These are phyloP conservation scores for Gavia stellata DNA, from an alignment of 2,113 vertebrate species.

Conservation along the genomic window DNA sequence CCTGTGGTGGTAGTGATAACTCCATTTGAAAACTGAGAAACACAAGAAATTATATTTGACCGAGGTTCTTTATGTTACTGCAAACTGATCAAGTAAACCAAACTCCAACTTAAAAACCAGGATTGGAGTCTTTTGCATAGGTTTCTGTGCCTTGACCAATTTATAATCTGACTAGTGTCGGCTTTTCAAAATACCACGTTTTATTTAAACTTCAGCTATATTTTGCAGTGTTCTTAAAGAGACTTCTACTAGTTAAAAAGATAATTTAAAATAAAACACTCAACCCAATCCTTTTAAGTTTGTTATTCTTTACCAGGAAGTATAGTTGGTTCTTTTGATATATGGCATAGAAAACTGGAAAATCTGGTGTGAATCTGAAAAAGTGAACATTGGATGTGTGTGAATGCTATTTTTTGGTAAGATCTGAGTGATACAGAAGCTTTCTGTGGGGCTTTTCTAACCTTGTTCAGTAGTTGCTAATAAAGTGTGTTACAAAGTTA, in stretches of 20 bases:
- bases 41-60: not conserved
- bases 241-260: not conserved
- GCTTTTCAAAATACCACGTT: not conserved
- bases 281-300: not conserved
- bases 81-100: not conserved
- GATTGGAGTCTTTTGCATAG: not conserved
- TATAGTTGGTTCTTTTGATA: not conserved
- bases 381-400: not conserved
- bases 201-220: not conserved
- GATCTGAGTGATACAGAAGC: not conserved
- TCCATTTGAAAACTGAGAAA: not conserved
- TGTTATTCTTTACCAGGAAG: not conserved
- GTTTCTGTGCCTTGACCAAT: not conserved
- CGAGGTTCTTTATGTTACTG: too few species aligned
- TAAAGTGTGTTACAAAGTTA: not conserved
- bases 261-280: not conserved
- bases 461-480: not conserved
- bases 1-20: too few species aligned
- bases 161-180: not conserved
- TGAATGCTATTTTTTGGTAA: not conserved
- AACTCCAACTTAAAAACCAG: not conserved
- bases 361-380: not conserved
- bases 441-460: not conserved
- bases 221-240: not conserved
- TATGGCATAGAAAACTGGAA: not conserved